Evolutionary conservation across 2,888 invertebrate species (phyloP), one percentile per base, ranked within the genome.

Genomic region (Brenthis daphne): DNA sequence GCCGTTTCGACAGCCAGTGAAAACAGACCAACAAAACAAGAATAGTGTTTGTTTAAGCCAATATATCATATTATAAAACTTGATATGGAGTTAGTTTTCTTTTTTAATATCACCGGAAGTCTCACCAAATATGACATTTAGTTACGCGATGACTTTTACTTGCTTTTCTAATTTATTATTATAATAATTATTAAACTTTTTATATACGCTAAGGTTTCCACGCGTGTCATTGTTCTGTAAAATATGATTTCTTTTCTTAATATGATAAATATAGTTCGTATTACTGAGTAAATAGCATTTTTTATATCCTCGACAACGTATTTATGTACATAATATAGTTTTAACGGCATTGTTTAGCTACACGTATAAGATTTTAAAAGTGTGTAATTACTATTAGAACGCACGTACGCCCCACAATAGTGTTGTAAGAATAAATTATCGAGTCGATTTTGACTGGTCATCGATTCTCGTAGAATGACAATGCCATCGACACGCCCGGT

Each of bases 401-500:
- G 60, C 70, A 70, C 70, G 70, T 72, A 47, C 63, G 69, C 69
- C 64, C 64, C 51, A 69, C 69, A 72, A 69, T 67, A 20, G 57
- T 64, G 67, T 43, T 69, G 63, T 73, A 72, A 65, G 79, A 82
- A 84, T 85, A 82, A 80, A 81, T 82, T 82, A 83, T 79, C 76
- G 79, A 76, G 70, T 77, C 77, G 77, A 82, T 74, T 75, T 75
- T 64, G 73, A 67, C 68, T 67, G 73, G 70, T 73, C 71, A 73
- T 72, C 75, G 75, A 72, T 74, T 73, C 74, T 70, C 68, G 61
- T 67, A 43, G 75, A 70, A 75, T 72, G 76, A 76, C 76, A 77
- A 75, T 73, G 68, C 64, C 33, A 71, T 71, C 79, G 76, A 73
- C 76, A 80, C 77, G 82, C 82, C 83, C 84, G 81, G 74, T 75